phyloP scores from a whole-genome alignment of 2,797 vertebrate species.

The Euthynnus affinis region DNA sequence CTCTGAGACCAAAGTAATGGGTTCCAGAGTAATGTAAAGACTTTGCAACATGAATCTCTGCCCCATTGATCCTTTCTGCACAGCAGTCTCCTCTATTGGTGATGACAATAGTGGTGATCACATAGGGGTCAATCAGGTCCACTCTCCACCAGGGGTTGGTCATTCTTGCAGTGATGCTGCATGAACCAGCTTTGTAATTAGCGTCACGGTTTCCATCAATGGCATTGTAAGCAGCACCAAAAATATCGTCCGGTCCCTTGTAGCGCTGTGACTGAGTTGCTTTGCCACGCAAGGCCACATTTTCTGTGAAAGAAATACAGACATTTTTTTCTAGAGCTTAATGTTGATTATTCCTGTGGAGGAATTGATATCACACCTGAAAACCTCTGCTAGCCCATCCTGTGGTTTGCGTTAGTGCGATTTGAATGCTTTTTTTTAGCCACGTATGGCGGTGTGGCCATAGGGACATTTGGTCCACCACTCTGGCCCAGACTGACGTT shows the following conservation, averaged over 20 bases:
- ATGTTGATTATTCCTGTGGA: too few relatives aligned
- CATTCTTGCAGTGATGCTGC: background rate
- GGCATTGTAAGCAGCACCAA: slow-evolving; percentile 15
- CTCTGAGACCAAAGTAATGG: slow-evolving; percentile 14
- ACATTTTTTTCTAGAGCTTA: too few relatives aligned
- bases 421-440: too few relatives aligned
- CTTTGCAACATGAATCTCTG: slow-evolving; percentile 67
- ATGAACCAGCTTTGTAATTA: accelerated
- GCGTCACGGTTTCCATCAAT: slow-evolving; percentile 53
- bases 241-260: accelerated
- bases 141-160: slow-evolving; percentile 61
- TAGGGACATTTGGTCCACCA: too few relatives aligned
- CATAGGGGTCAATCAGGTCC: slow-evolving; percentile 59
- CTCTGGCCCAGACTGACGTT: too few relatives aligned
- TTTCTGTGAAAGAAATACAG: slow-evolving; percentile 29
- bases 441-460: too few relatives aligned
- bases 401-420: too few relatives aligned
- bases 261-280: slow-evolving; percentile 25
- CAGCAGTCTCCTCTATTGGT: slow-evolving; percentile 67
- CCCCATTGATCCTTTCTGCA: slow-evolving; percentile 25
- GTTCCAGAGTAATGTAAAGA: too few relatives aligned
- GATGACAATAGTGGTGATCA: slow-evolving; percentile 65
- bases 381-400: too few relatives aligned
- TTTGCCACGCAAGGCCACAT: slow-evolving; percentile 62
- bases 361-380: too few relatives aligned